Conservation (phyloP, 2,113 vertebrate genomes). For the Eidolon helvum region DNA sequence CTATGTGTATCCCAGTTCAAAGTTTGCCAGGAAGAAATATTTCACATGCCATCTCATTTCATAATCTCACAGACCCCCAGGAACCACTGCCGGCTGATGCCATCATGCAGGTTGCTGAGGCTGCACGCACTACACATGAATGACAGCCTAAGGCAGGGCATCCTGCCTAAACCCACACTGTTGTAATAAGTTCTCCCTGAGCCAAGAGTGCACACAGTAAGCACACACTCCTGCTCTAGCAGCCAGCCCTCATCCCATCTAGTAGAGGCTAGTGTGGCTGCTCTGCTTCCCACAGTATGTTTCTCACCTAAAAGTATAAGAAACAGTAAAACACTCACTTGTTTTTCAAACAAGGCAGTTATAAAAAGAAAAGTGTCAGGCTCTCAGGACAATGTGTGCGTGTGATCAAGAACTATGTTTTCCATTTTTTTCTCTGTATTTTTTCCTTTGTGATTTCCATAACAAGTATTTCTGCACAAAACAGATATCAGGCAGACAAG, state of each 20-base stretch:
- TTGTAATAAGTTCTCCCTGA: too few relatives aligned
- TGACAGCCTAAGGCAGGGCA: too few relatives aligned
- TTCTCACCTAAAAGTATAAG: neutral
- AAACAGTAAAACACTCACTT: neutral
- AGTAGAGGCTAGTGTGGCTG: rapidly evolving
- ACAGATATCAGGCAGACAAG: neutral
- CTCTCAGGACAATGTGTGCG: neutral
- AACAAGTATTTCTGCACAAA: neutral
- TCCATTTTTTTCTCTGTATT: neutral
- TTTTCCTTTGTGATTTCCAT: neutral
- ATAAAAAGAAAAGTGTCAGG: too few relatives aligned
- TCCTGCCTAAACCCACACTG: too few relatives aligned
- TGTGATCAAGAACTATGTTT: neutral
- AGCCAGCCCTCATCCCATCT: rapidly evolving
- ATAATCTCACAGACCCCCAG: neutral
- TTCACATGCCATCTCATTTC: too few relatives aligned
- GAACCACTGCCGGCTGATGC: too few relatives aligned
- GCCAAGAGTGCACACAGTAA: too few relatives aligned
- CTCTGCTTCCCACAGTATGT: rapidly evolving
- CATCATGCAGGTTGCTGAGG: too few relatives aligned
- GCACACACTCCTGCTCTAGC: rapidly evolving
- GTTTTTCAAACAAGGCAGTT: neutral
- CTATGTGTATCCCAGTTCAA: neutral
- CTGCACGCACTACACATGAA: too few relatives aligned
- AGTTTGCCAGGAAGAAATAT: too few relatives aligned